Conservation (phyloP, 1,140 invertebrate genomes). For the Eriosoma lanigerum region DNA sequence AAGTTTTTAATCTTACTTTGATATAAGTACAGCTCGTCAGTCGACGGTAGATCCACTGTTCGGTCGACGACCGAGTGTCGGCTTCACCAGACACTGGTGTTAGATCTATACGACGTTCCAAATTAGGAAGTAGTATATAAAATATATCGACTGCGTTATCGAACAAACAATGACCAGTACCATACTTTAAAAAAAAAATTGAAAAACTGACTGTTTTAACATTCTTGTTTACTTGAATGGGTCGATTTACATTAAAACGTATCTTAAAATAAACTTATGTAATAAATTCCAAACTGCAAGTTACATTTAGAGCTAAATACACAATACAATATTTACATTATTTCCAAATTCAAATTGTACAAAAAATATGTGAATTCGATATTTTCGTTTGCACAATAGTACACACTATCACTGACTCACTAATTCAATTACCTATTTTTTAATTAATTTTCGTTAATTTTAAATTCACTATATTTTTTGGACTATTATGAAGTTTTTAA, state of each 20-base stretch:
- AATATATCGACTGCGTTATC: neutral
- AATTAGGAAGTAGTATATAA: slow-evolving; percentile 27
- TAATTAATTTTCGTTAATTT: too few species aligned
- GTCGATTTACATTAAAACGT: slow-evolving; percentile 5
- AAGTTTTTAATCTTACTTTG: neutral
- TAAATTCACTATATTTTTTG: too few species aligned
- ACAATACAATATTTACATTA: too few species aligned
- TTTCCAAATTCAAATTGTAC: too few species aligned
- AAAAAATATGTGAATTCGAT: too few species aligned
- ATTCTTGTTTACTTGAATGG: slow-evolving; percentile 2
- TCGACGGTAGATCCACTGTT: neutral
- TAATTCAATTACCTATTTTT: too few species aligned
- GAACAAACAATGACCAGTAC: neutral
- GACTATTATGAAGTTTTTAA: too few species aligned
- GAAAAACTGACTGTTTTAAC: neutral
- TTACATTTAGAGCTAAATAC: too few species aligned
- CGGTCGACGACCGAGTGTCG: neutral
- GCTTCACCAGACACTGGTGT: neutral
- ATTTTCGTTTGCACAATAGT: too few species aligned
- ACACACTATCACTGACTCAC: too few species aligned
- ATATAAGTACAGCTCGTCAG: neutral
- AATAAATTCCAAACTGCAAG: neutral
- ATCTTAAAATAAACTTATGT: neutral
- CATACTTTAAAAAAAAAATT: neutral
- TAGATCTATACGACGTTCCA: neutral